phyloP scores from a whole-genome alignment of 2,888 invertebrate genomes.

The Oxycera nigricornis region DNA sequence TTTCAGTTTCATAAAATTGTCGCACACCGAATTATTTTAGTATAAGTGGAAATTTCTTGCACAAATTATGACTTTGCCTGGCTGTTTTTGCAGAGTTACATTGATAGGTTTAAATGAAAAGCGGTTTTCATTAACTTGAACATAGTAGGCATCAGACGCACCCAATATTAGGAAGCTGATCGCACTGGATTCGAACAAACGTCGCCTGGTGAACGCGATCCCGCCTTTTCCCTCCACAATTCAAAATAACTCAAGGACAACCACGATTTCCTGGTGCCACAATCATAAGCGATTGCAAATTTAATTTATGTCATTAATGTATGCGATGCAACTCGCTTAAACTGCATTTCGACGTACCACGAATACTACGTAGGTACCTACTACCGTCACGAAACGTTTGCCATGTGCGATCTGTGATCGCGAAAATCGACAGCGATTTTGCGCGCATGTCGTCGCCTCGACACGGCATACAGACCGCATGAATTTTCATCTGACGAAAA shows the following conservation, averaged over 20 bases:
- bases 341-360: not conserved
- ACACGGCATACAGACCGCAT: slow-evolving; percentile 30
- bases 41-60: too few relatives aligned
- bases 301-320: slow-evolving; percentile 45
- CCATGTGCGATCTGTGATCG: not conserved
- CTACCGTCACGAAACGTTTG: slow-evolving; percentile 4
- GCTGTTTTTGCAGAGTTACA: too few relatives aligned
- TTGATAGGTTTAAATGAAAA: too few relatives aligned
- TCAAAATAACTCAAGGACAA: slow-evolving; percentile 48
- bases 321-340: slow-evolving; percentile 30
- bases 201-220: slow-evolving; percentile 25
- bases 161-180: too few relatives aligned
- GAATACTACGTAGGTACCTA: not conserved
- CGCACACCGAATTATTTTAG: too few relatives aligned
- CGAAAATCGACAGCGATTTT: slow-evolving; percentile 3
- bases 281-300: slow-evolving; percentile 41
- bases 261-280: slow-evolving; percentile 50
- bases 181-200: not conserved
- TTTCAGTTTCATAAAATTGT: too few relatives aligned
- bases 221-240: slow-evolving; percentile 36
- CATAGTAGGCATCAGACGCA: too few relatives aligned
- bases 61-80: too few relatives aligned
- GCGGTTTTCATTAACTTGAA: too few relatives aligned
- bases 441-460: slow-evolving; percentile 30
- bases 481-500: slow-evolving; percentile 38